phyloP scores from a whole-genome alignment of 2,888 invertebrate species.

The Tetragonisca angustula region DNA sequence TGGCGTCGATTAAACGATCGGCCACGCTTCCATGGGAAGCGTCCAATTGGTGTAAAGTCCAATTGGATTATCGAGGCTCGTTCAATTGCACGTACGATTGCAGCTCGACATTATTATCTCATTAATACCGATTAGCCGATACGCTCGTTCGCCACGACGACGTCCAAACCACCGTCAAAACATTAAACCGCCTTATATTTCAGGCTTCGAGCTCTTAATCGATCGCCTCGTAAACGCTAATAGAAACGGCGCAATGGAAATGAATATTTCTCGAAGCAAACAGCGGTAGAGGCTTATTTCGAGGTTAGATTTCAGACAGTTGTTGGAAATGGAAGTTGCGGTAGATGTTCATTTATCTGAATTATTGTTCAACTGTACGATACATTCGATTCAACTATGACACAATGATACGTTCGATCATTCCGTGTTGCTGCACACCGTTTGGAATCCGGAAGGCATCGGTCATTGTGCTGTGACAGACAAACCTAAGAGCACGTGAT shows the following conservation, averaged over 20 bases:
- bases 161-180: constrained; percentile 25
- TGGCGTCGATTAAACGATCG: constrained; percentile 36
- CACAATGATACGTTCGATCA: not conserved
- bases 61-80: constrained; percentile 62
- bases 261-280: too few relatives aligned
- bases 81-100: constrained; percentile 61
- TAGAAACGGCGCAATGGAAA: not conserved
- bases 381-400: not conserved
- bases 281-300: too few relatives aligned
- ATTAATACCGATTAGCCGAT: constrained; percentile 42
- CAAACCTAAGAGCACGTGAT: too few relatives aligned
- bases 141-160: not conserved
- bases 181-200: constrained; percentile 5
- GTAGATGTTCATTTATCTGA: too few relatives aligned
- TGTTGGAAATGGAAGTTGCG: too few relatives aligned
- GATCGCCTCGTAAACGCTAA: not conserved
- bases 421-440: too few relatives aligned
- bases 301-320: too few relatives aligned
- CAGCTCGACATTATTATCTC: constrained; percentile 62
- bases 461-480: too few relatives aligned
- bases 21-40: constrained; percentile 26
- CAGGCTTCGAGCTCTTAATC: not conserved
- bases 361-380: too few relatives aligned
- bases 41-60: constrained; percentile 59
- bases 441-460: too few relatives aligned